Base-by-base conservation (phyloP, 2,113 vertebrate genomes). In the Crotalus viridis region DNA sequence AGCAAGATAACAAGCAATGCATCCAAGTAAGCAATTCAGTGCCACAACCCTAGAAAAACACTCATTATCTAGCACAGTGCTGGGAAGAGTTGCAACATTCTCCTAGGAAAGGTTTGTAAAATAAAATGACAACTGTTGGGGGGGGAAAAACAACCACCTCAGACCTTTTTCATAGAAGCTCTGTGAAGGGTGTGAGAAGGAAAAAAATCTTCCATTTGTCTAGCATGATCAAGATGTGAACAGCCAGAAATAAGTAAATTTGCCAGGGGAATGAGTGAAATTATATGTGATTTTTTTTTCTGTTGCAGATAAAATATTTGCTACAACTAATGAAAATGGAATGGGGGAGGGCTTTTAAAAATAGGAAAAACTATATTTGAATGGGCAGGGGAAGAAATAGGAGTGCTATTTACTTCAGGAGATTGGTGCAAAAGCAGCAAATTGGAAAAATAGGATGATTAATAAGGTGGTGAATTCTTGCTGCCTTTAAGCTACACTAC, bases 181-280 rank as follows among this genome's bases (percentile, higher is more conserved):
- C n/a, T 89, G 5, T 12, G 88, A 87, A 92, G 93, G 0, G 86
- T 0, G 28, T 46, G 21, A 4, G 17, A 88, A 39, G 15, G 74
- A 19, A n/a, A 13, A 4, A 9, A 51, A n/a, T 10, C 39, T 57
- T 88, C 10, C 0, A 1, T 59, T 91, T 85, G 0, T 33, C 56
- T 89, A 21, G 5, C 24, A 3, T 1, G 88, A 52, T 24, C 19
- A 1, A 81, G 17, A 57, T 15, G 5, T 5, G 90, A 13, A 86
- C 87, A 55, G 91, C 59, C 89, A 39, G 61, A 61, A 26, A 17
- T 64, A 22, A 43, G 57, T 24, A 48, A 19, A 87, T 17, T 0
- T 0, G 10, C 33, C 61, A 13, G 52, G 5, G 3, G 61, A 57
- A 0, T 0, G 17, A 33, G 1, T 85, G 19, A 24, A 15, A 33